phyloP scores from a whole-genome alignment of 2,113 vertebrate genomes.

The Malurus melanocephalus region DNA sequence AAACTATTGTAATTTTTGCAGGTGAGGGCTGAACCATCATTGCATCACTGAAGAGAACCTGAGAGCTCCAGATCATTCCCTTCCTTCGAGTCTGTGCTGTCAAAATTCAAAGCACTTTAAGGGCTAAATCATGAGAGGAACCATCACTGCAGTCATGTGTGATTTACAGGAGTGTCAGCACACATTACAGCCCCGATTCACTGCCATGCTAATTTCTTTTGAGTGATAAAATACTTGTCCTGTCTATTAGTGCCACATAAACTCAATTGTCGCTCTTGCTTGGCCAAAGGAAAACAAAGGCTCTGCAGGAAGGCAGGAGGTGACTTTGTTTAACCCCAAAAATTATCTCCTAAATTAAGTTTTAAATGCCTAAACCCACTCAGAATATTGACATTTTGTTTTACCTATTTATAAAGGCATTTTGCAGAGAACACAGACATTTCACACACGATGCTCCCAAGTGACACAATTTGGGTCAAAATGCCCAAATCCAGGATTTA shows the following conservation, averaged over 20 bases:
- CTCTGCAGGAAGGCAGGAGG: background rate
- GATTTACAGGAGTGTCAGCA: slow-evolving; percentile 22
- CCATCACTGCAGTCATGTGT: background rate
- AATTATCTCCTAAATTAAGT: background rate
- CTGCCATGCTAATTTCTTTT: background rate
- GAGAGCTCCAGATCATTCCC: background rate
- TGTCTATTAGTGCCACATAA: slow-evolving; percentile 8
- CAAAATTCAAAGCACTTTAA: background rate
- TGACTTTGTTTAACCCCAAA: background rate
- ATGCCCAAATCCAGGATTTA: background rate
- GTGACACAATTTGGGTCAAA: background rate
- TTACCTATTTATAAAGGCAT: background rate
- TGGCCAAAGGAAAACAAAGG: background rate
- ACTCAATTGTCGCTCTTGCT: background rate
- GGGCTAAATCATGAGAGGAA: background rate
- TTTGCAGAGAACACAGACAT: background rate
- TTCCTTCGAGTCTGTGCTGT: background rate
- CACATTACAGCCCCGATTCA: slow-evolving; percentile 16
- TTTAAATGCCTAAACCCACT: background rate
- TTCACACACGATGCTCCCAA: background rate
- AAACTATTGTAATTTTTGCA: background rate
- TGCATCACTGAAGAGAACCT: background rate
- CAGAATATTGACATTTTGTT: background rate
- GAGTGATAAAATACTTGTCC: slow-evolving; percentile 23
- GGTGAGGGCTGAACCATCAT: background rate